Percentiles rank a stretch among this genome's conserved stretches.
phyloP scores from a whole-genome alignment of 2,113 vertebrate genomes.

The Menidia beryllina region DNA sequence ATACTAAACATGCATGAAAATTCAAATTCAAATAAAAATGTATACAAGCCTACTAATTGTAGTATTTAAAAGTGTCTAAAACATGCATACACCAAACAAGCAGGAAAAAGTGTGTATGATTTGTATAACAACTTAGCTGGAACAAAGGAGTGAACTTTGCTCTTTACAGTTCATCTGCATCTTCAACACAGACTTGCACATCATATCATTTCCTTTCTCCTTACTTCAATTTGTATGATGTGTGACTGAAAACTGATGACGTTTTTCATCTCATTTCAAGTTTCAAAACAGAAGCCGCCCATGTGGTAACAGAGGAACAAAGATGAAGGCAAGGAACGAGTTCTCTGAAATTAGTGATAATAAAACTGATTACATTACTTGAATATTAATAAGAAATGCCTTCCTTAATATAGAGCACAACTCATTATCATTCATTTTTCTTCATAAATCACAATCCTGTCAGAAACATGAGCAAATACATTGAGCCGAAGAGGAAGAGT shows the following conservation, averaged over 20 bases:
- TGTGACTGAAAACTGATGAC: not conserved
- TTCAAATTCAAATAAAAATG: slow-evolving; percentile 2
- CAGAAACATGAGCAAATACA: slow-evolving; percentile 39
- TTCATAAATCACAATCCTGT: slow-evolving; percentile 31
- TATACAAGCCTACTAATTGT: slow-evolving; percentile 6
- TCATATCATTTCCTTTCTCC: slow-evolving; percentile 4
- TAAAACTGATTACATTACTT: slow-evolving; percentile 11
- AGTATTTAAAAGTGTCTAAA: slow-evolving; percentile 12
- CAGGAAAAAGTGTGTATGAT: slow-evolving; percentile 26
- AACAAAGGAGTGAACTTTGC: slow-evolving; percentile 22
- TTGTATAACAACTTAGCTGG: slow-evolving; percentile 43
- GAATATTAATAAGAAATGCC: slow-evolving; percentile 6
- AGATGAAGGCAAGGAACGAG: not conserved
- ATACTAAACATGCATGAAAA: slow-evolving; percentile 47
- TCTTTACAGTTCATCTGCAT: slow-evolving; percentile 26
- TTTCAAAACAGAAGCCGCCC: no score
- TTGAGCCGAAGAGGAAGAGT: slow-evolving; percentile 25
- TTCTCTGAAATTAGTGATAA: slow-evolving; percentile 7
- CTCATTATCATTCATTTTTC: slow-evolving; percentile 34
- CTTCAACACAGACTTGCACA: slow-evolving; percentile 18
- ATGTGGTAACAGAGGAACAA: not conserved
- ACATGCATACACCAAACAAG: slow-evolving; percentile 1
- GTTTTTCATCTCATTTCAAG: not conserved
- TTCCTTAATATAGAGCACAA: not conserved
- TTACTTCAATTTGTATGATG: not conserved